phyloP scores from a whole-genome alignment of 2,888 invertebrate genomes.

The Blastobasis lacticolella region DNA sequence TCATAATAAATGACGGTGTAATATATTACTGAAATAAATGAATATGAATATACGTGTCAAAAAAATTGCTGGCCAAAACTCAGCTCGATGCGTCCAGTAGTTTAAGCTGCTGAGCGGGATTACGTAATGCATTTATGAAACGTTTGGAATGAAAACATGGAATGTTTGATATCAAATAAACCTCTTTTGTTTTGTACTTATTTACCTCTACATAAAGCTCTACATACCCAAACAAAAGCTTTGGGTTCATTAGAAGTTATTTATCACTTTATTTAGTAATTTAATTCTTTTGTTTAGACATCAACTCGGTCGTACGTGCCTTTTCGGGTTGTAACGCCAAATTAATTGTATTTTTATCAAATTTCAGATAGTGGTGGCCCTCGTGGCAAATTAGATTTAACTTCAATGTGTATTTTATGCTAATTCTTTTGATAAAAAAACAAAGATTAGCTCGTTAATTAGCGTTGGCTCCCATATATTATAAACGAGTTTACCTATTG shows the following conservation, averaged over 20 bases:
- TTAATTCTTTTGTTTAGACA: slow-evolving; percentile 14
- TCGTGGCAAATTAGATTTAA: slow-evolving; percentile 34
- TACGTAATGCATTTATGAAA: too few species aligned
- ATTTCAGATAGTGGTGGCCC: slow-evolving; percentile 21
- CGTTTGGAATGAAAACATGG: too few species aligned
- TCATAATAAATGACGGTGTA: too few species aligned
- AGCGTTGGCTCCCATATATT: too few species aligned
- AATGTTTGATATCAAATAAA: too few species aligned
- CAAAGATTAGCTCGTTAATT: slow-evolving; percentile 19
- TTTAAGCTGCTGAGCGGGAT: too few species aligned
- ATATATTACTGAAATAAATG: too few species aligned
- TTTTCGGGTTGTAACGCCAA: slow-evolving; percentile 14
- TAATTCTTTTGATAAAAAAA: slow-evolving; percentile 34
- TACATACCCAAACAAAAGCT: not conserved
- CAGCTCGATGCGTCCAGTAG: too few species aligned
- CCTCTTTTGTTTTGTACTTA: not conserved
- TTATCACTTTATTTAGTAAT: slow-evolving; percentile 9
- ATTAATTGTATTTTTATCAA: slow-evolving; percentile 36
- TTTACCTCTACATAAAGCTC: not conserved
- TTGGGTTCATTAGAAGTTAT: slow-evolving; percentile 17
- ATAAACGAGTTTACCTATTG: too few species aligned
- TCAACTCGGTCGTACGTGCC: slow-evolving; percentile 6
- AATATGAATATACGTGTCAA: too few species aligned
- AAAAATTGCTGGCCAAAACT: too few species aligned
- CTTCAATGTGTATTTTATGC: slow-evolving; percentile 41